Evolutionary conservation across 2,888 invertebrate species (phyloP).

Genomic region (Hemaris fuciformis): DNA sequence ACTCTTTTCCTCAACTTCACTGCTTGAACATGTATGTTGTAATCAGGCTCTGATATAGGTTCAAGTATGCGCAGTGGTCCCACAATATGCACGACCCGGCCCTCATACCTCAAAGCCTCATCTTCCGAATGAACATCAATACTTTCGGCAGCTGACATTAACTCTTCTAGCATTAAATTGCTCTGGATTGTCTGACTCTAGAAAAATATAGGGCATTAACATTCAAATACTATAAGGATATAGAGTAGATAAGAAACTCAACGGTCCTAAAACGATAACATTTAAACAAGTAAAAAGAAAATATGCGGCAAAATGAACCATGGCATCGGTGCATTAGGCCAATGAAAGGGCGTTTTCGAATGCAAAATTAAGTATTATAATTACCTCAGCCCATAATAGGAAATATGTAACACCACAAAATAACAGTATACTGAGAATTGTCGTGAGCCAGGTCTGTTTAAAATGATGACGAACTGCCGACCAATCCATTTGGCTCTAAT

Average conservation of each 20-base stretch:
- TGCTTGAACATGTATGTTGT: conserved; percentile 91
- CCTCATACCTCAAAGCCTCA: conserved; percentile 85
- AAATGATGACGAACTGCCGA: conserved; percentile 78
- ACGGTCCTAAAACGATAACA: too few species aligned
- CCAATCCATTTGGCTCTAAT: conserved; percentile 59
- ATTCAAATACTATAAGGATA: too few species aligned
- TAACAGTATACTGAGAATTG: conserved; percentile 84
- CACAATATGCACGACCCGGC: conserved; percentile 88
- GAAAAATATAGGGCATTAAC: conserved; percentile 28
- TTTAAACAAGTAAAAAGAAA: too few species aligned
- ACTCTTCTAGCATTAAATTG: conserved; percentile 89
- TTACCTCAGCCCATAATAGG: conserved; percentile 93
- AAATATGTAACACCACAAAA: conserved; percentile 86
- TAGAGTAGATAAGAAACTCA: too few species aligned
- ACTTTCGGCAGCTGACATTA: conserved; percentile 76
- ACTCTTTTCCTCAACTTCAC: conserved; percentile 92
- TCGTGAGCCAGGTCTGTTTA: conserved; percentile 87
- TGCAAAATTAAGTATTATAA: too few species aligned
- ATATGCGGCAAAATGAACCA: too few species aligned
- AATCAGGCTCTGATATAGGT: conserved; percentile 92
- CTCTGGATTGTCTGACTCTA: conserved; percentile 91
- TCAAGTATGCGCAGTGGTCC: conserved; percentile 88
- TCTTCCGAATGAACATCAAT: conserved; percentile 87
- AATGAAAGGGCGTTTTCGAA: too few species aligned
- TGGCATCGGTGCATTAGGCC: too few species aligned